Conservation (phyloP, 2,797 vertebrate genomes). For the Anguilla marmorata region DNA sequence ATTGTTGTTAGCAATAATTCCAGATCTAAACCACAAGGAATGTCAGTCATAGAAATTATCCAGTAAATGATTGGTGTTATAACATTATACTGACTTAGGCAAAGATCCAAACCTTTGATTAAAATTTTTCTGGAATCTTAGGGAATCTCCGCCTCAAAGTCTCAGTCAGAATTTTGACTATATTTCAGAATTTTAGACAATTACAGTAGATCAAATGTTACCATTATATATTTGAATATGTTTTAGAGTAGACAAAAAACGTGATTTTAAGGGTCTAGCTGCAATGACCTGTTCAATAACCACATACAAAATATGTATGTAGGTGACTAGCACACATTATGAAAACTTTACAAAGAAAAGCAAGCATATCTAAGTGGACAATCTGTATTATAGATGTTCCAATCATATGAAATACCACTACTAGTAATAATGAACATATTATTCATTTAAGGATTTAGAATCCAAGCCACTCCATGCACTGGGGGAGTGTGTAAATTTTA, state of each 20-base stretch:
- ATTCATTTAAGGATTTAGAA: background rate
- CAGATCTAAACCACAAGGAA: background rate
- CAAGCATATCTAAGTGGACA: background rate
- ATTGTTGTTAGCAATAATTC: background rate
- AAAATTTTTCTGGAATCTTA: background rate
- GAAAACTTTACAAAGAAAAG: background rate
- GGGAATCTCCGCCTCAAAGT: background rate
- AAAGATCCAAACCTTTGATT: background rate
- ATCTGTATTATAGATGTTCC: no score
- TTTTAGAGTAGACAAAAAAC: background rate
- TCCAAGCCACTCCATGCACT: background rate
- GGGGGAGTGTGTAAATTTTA: background rate
- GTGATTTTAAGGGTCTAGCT: background rate
- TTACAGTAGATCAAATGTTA: background rate
- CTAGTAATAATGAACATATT: background rate
- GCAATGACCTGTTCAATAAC: background rate
- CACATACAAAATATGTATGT: background rate
- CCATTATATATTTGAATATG: background rate
- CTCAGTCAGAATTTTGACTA: no score
- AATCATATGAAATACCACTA: background rate
- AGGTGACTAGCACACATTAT: background rate
- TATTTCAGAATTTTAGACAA: background rate
- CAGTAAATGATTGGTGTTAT: background rate
- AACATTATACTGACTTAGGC: background rate
- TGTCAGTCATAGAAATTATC: background rate